These are phyloP conservation scores for Apodemia hepburni DNA, from an alignment of 2,888 invertebrate genomes.

Conservation along the genomic window DNA sequence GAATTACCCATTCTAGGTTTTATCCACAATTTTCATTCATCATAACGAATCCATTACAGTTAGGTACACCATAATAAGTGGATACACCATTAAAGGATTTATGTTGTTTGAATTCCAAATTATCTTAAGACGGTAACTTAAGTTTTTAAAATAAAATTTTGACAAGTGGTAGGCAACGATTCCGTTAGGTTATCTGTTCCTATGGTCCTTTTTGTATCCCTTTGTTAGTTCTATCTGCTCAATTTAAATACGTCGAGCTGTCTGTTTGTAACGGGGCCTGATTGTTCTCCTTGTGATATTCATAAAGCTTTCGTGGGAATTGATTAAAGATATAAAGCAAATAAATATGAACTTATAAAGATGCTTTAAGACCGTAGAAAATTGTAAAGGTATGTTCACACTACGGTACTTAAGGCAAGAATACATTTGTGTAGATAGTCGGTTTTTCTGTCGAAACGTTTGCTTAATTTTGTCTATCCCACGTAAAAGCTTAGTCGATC, in stretches of 20 bases:
- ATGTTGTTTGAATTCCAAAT: not conserved
- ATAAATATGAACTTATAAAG: not conserved
- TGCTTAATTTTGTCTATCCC: too few species aligned
- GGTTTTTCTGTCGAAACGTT: too few species aligned
- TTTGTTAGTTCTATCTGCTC: constrained; percentile 30
- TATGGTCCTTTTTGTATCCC: constrained; percentile 12
- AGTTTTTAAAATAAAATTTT: not conserved
- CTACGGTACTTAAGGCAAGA: not conserved
- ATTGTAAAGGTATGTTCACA: not conserved
- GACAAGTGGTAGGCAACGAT: not conserved
- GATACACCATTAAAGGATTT: not conserved
- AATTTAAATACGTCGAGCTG: constrained; percentile 20
- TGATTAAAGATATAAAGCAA: not conserved
- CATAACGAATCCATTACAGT: not conserved
- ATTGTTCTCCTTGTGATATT: constrained; percentile 8
- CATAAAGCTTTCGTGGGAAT: constrained; percentile 12
- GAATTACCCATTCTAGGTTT: too few species aligned
- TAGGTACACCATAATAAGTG: too few species aligned
- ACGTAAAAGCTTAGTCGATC: too few species aligned
- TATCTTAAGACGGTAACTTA: not conserved
- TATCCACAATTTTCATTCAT: too few species aligned
- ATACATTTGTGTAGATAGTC: too few species aligned
- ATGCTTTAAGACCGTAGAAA: not conserved
- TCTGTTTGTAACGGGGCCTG: constrained; percentile 9
- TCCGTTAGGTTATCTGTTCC: constrained; percentile 8